phyloP scores from a whole-genome alignment of 2,888 invertebrate genomes.

The Latheticus oryzae region DNA sequence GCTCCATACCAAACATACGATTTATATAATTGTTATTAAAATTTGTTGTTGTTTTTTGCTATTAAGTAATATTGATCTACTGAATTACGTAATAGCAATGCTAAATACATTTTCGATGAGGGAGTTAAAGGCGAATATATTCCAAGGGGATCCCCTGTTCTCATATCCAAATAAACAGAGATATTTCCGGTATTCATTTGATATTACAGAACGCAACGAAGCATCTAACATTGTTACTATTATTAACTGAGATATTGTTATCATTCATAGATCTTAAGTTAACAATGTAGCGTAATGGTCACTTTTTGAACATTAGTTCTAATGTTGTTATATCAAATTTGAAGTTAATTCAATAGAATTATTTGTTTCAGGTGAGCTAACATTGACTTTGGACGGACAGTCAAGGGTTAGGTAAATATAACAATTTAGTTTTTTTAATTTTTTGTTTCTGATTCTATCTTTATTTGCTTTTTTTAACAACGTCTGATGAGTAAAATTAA shows the following conservation, averaged over 20 bases:
- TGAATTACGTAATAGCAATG: slow-evolving; percentile 23
- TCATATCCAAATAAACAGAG: slow-evolving; percentile 41
- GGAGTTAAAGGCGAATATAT: slow-evolving; percentile 24
- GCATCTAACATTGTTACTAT: slow-evolving; percentile 30
- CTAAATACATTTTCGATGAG: slow-evolving; percentile 21
- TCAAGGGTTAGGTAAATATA: slow-evolving; percentile 30
- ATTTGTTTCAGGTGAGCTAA: slow-evolving; percentile 36
- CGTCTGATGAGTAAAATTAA: slow-evolving; percentile 14
- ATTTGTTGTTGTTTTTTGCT: too few species aligned
- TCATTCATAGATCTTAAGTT: slow-evolving; percentile 35
- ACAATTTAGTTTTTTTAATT: slow-evolving; percentile 11
- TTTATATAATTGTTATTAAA: too few species aligned
- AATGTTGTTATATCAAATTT: slow-evolving; percentile 7
- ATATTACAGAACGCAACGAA: slow-evolving; percentile 27
- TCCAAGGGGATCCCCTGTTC: slow-evolving; percentile 22
- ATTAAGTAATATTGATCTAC: too few species aligned
- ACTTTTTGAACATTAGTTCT: slow-evolving; percentile 15
- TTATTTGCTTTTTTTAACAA: slow-evolving; percentile 30
- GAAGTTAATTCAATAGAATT: slow-evolving; percentile 16
- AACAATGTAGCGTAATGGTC: slow-evolving; percentile 14
- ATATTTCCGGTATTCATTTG: slow-evolving; percentile 40
- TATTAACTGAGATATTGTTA: slow-evolving; percentile 39
- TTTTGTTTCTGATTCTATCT: slow-evolving; percentile 3
- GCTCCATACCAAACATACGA: too few species aligned
- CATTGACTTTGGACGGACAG: slow-evolving; percentile 10